Evolutionary conservation across 1,140 invertebrate species (phyloP), one percentile per base, ranked within the genome.

Genomic region (Ceratosolen solmsi): DNA sequence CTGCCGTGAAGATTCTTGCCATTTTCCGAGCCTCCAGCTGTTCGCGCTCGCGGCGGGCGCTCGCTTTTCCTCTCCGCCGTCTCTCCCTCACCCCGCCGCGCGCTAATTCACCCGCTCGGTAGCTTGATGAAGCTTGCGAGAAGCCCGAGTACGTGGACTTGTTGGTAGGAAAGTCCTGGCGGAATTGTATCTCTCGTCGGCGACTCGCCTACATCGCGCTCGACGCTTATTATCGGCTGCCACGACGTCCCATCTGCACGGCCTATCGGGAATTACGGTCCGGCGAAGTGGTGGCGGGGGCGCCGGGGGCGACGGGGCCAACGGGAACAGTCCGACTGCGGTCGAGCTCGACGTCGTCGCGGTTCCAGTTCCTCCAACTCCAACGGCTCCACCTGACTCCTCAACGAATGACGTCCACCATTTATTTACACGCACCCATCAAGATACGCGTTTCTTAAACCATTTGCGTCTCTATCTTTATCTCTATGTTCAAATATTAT

Each of bases 1-100:
- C 84, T 81, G 86, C 82, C 82, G 88, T 89, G 51, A 88, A 84
- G 72, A 89, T 87, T 82, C 89, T 91, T 76, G 89, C 89, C 91
- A 92, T 92, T 84, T 87, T 89, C 84, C 58, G n/a, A 51, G 9
- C 5, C 11, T 71, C 73, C 72, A 74, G 76, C 76, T 83, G 70
- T 73, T 79, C 30, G 33, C 56, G 20, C 15, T 30, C 41, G 71
- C 79, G 36, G 8, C 79, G 20, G 25, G n/a, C 51, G 4, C 2
- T 5, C 3, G 1, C 49, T 54, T 27, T 8, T n/a, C 1, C 15
- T 30, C n/a, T 5, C 25, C 17, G 25, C 7, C 20, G 5, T n/a
- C n/a, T n/a, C n/a, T n/a, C n/a, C n/a, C n/a, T n/a, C n/a, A n/a
- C n/a, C n/a, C n/a, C n/a, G n/a, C n/a, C n/a, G n/a, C n/a, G n/a